Conservation (phyloP, 1,140 invertebrate genomes). For the Geopemphigus sp. region DNA sequence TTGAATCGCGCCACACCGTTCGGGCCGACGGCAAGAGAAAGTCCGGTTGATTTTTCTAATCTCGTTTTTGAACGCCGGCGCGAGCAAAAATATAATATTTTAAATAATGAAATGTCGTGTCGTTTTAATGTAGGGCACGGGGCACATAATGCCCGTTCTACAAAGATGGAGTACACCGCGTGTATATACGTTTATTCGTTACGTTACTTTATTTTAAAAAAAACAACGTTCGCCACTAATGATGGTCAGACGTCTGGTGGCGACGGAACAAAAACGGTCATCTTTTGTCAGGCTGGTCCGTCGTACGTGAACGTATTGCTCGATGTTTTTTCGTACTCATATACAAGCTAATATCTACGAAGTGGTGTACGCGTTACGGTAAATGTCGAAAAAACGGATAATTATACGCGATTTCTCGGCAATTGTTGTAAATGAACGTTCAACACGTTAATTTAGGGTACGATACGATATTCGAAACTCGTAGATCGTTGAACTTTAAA, state of each 20-base stretch:
- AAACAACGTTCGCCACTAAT: conserved; percentile 34
- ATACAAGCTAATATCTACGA: too few relatives aligned
- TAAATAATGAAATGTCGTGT: conserved; percentile 39
- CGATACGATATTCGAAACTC: too few relatives aligned
- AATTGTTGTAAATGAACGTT: too few relatives aligned
- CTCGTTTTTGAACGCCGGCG: conserved; percentile 14
- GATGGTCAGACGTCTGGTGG: conserved; percentile 6
- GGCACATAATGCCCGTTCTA: not conserved
- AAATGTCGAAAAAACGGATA: too few relatives aligned
- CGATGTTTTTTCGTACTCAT: not conserved
- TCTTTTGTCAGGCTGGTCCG: conserved; percentile 30
- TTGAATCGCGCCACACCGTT: not conserved
- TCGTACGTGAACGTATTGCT: conserved; percentile 25
- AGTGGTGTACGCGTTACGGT: too few relatives aligned
- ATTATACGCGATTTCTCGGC: too few relatives aligned
- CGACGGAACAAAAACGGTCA: conserved; percentile 28
- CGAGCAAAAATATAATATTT: conserved; percentile 15
- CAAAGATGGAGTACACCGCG: not conserved
- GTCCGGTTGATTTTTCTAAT: conserved; percentile 11
- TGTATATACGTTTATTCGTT: not conserved
- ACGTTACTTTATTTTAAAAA: conserved; percentile 9
- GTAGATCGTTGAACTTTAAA: too few relatives aligned
- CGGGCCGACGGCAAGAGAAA: conserved; percentile 29
- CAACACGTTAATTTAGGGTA: too few relatives aligned
- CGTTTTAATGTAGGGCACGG: conserved; percentile 29